Percentiles rank a stretch among this genome's conserved stretches.
These are phyloP conservation scores for Suillia variegata DNA, from an alignment of 2,888 invertebrate genomes.

Conservation along the genomic window DNA sequence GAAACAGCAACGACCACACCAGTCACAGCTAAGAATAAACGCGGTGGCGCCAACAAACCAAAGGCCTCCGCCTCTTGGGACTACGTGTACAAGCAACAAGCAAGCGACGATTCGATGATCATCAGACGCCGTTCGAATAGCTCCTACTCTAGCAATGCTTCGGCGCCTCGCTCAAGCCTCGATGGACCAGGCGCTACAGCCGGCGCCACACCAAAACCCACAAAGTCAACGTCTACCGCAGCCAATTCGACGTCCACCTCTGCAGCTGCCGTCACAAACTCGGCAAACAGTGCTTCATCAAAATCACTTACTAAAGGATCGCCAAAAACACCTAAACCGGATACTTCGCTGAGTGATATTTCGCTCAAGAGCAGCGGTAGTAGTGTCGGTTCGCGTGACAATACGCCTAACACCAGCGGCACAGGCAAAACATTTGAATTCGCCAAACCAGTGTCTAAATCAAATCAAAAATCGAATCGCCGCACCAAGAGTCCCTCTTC, in stretches of 20 bases:
- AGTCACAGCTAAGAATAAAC: conserved; percentile 28
- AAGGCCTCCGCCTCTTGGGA: conserved; percentile 62
- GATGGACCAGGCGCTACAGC: too few species aligned
- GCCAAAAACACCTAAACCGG: conserved; percentile 20
- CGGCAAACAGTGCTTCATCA: background rate
- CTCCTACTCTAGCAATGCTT: conserved; percentile 76
- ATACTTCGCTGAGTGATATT: too few species aligned
- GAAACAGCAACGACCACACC: conserved; percentile 3
- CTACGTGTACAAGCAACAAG: conserved; percentile 67
- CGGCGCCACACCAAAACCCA: conserved; percentile 36
- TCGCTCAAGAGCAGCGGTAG: conserved; percentile 6
- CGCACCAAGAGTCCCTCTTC: conserved; percentile 51
- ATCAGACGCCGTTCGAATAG: conserved; percentile 83
- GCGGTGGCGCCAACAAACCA: conserved; percentile 31
- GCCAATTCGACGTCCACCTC: background rate
- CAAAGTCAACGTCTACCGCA: background rate
- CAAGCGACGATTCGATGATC: conserved; percentile 77
- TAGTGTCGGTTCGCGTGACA: conserved; percentile 13
- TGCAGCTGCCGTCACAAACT: background rate
- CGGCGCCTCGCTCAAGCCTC: conserved; percentile 68
- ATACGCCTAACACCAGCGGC: conserved; percentile 21
- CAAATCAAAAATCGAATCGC: conserved; percentile 38
- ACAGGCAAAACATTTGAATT: conserved; percentile 56
- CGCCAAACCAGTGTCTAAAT: conserved; percentile 54
- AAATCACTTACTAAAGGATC: conserved; percentile 10